Conservation (phyloP, 1,140 invertebrate species). For the Chrysomallon squamiferum region DNA sequence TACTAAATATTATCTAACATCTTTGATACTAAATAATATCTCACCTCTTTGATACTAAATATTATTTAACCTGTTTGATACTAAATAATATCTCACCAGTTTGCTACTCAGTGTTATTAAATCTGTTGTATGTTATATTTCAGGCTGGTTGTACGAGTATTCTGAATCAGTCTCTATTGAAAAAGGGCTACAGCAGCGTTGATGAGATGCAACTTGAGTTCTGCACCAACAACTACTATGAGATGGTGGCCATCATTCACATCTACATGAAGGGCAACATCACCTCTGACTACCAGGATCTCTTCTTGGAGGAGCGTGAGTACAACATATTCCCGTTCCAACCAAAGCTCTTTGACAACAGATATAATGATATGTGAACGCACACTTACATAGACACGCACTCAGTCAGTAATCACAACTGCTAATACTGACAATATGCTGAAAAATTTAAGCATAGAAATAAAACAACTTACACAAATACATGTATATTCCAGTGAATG, state of each 20-base stretch:
- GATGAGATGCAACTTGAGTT: slow-evolving; percentile 42
- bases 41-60: no score
- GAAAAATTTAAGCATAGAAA: no score
- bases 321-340: neutral
- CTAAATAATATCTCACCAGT: no score
- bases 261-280: slow-evolving; percentile 37
- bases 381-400: neutral
- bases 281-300: slow-evolving; percentile 41
- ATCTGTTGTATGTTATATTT: no score
- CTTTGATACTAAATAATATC: no score
- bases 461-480: no score
- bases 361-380: neutral
- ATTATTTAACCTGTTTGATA: no score
- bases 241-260: slow-evolving; percentile 46
- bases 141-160: slow-evolving; percentile 32
- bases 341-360: neutral
- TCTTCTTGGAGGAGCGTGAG: slow-evolving; percentile 57
- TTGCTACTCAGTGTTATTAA: no score
- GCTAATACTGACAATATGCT: no score
- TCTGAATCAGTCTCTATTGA: slow-evolving; percentile 17
- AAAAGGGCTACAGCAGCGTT: slow-evolving; percentile 13
- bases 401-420: neutral
- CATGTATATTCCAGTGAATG: no score
- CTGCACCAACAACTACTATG: slow-evolving; percentile 54
- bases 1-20: no score